phyloP scores from a whole-genome alignment of 2,888 invertebrate species.

The Zaprionus bogoriensis region DNA sequence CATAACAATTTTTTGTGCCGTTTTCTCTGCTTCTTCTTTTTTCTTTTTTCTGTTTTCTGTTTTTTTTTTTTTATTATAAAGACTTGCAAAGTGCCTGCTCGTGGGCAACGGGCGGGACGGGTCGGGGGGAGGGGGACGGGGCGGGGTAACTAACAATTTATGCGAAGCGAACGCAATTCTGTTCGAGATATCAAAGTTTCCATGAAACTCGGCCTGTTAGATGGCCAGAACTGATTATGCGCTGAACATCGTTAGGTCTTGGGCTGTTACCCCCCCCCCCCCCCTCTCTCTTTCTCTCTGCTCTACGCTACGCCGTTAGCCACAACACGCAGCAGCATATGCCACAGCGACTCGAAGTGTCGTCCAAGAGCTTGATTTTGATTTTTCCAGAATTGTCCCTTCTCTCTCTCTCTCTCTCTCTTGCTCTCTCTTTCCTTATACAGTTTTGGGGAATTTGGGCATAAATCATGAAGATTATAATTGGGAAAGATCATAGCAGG shows the following conservation, averaged over 20 bases:
- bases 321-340: too few species aligned
- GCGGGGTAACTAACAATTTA: slow-evolving; percentile 48
- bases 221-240: slow-evolving; percentile 49
- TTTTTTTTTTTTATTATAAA: slow-evolving; percentile 62
- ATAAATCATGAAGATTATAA: too few species aligned
- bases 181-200: slow-evolving; percentile 47
- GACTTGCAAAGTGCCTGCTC: slow-evolving; percentile 57
- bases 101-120: slow-evolving; percentile 18
- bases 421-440: neutral
- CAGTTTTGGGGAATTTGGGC: too few species aligned
- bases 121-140: neutral
- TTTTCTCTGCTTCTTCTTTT: neutral
- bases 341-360: too few species aligned
- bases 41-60: slow-evolving; percentile 8
- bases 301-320: too few species aligned
- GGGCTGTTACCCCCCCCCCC: neutral
- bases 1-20: slow-evolving; percentile 69
- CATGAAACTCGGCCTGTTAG: slow-evolving; percentile 41
- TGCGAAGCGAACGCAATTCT: slow-evolving; percentile 68
- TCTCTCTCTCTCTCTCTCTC: neutral
- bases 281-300: neutral
- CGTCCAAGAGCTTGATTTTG: too few species aligned
- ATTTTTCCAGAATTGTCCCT: too few species aligned
- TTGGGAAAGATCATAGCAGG: too few species aligned
- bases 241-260: slow-evolving; percentile 47